phyloP scores from a whole-genome alignment of 2,888 invertebrate species.

The Helleia helle region DNA sequence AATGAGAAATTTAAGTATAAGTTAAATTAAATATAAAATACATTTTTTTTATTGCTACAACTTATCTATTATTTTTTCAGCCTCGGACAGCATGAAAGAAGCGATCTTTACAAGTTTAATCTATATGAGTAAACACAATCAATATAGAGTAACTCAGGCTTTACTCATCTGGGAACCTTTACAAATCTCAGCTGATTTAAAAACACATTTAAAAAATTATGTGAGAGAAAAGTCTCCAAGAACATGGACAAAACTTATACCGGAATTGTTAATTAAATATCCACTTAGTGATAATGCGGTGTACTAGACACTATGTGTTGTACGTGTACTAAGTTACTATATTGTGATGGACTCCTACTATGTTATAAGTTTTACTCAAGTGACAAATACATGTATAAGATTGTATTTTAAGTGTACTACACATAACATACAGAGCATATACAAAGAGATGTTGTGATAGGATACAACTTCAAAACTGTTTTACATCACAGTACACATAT shows the following conservation, averaged over 20 bases:
- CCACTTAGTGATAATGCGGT: no score
- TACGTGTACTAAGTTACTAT: no score
- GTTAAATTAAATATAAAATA: no score
- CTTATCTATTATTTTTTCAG: no score
- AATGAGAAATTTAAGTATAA: no score
- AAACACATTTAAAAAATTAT: conserved; percentile 34
- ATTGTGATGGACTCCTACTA: no score
- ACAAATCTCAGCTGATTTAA: conserved; percentile 37
- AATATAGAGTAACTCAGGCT: conserved; percentile 32
- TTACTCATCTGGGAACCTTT: conserved; percentile 42
- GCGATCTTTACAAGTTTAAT: conserved; percentile 49
- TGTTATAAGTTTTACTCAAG: neutral
- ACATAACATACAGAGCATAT: no score
- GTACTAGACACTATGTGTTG: no score
- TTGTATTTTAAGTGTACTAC: no score
- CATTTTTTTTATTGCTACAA: no score
- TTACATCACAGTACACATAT: no score
- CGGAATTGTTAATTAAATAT: conserved; percentile 21
- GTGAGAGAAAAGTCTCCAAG: conserved; percentile 39
- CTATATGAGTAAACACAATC: conserved; percentile 43
- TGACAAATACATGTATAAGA: neutral
- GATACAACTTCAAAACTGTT: no score
- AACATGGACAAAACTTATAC: conserved; percentile 39
- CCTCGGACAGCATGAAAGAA: conserved; percentile 40
- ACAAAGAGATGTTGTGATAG: neutral